phyloP scores from a whole-genome alignment of 2,113 vertebrate genomes.

The Bufo gargarizans region DNA sequence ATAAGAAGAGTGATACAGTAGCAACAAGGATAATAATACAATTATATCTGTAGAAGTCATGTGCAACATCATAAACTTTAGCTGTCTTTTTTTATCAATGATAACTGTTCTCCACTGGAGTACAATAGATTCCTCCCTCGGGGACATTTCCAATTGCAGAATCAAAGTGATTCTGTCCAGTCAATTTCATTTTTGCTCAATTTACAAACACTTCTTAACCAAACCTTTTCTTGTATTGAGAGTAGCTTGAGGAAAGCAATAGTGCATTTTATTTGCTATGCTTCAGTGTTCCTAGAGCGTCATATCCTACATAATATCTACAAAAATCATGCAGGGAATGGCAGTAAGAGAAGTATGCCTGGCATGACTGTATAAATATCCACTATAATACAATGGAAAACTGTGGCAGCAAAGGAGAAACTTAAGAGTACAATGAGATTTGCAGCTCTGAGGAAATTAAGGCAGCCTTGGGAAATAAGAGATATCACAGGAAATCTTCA shows the following conservation, averaged over 20 bases:
- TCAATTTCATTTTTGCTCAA: neutral
- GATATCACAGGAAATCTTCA: slow-evolving; percentile 14
- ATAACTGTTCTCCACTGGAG: neutral
- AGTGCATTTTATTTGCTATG: slow-evolving; percentile 30
- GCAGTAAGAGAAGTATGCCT: slow-evolving; percentile 12
- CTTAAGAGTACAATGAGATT: neutral
- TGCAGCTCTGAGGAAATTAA: slow-evolving; percentile 1
- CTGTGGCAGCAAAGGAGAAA: slow-evolving; percentile 21
- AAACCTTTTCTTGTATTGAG: slow-evolving; percentile 20
- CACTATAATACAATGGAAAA: neutral
- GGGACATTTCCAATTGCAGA: neutral
- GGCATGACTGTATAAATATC: slow-evolving; percentile 1
- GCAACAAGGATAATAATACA: no score
- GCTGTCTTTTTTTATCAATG: neutral
- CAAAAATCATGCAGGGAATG: neutral
- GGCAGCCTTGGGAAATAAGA: neutral
- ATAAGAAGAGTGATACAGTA: no score
- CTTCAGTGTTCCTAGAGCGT: neutral
- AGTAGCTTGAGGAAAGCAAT: slow-evolving; percentile 17
- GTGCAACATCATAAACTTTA: neutral
- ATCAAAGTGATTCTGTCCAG: neutral
- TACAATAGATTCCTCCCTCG: neutral
- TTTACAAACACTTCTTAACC: slow-evolving; percentile 11
- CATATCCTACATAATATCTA: neutral
- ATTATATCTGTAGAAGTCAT: neutral